Base-by-base conservation (phyloP, 2,888 invertebrate species). In the Horisme vitalbata region DNA sequence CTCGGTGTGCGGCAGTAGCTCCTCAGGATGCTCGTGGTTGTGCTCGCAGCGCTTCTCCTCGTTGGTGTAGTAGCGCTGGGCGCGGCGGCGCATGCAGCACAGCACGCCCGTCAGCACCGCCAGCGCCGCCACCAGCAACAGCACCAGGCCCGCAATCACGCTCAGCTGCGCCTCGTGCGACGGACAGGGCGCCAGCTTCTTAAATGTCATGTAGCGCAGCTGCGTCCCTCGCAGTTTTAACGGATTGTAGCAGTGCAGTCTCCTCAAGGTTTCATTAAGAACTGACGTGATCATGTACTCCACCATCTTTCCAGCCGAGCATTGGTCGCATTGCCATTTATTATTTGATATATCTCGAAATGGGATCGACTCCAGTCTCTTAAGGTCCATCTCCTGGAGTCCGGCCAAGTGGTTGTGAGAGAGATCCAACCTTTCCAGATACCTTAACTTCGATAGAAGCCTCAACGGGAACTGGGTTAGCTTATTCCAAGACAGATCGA, bases 11-110 rank as follows among this genome's bases (percentile, higher is more conserved):
- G 72, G 71, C 7, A 84, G 60, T 41, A 83, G 61, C 52, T 86
- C 85, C 1, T 85, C 87, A 0, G 87, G 86, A 34, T 83, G 83
- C 0, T 87, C 85, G 36, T 75, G 81, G 34, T 76, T 79, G 32
- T 75, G 83, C 55, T 83, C 82, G 4, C 79, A 71, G 1, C 84
- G 71, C 55, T 93, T 93, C 71, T 94, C 95, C 76, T 95, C 95
- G 69, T 95, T 93, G 6, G 95, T 96, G 74, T 95, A 95, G 79
- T 96, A 96, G 32, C 92, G 92, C 3, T 94, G 93, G 3, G 94
- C 93, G 55, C 93, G 91, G 45, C 93, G 92, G 28, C 93, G 91
- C 60, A 94, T 93, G 63, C 94, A 94, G 61, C 92, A 91, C 37
- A 94, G 82, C 1, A 92, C 92, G 0, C 90, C 90, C 1, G 92